Percentiles rank a stretch among this genome's conserved stretches.
phyloP scores from a whole-genome alignment of 23 tunicate species.

The Ascidia mentula region DNA sequence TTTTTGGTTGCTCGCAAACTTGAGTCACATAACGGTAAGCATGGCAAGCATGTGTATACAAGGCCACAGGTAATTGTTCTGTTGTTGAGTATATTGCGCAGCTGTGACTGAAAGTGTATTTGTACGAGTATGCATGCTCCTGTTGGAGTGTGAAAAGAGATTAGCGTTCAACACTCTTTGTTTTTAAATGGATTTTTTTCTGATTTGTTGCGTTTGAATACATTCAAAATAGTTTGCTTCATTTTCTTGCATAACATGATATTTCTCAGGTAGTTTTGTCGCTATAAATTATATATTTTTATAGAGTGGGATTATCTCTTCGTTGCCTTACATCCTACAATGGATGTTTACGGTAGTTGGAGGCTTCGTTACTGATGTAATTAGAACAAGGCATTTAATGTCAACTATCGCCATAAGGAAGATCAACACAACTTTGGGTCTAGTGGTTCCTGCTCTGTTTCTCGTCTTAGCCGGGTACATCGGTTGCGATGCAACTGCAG shows the following conservation, averaged over 20 bases:
- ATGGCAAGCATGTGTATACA: too few species aligned
- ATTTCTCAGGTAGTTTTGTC: not conserved
- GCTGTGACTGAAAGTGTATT: too few species aligned
- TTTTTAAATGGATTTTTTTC: not conserved
- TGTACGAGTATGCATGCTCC: not conserved
- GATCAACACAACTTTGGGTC: conserved; percentile 56
- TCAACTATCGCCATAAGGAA: conserved; percentile 39
- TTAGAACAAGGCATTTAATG: not conserved
- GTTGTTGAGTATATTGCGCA: too few species aligned
- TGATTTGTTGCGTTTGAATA: too few species aligned
- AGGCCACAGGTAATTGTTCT: too few species aligned
- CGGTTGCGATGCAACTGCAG: conserved; percentile 58
- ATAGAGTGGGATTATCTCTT: conserved; percentile 60
- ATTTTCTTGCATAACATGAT: not conserved
- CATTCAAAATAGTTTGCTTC: not conserved
- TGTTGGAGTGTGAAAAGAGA: too few species aligned
- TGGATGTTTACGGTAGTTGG: conserved; percentile 54
- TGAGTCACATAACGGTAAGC: too few species aligned
- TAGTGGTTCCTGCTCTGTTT: conserved; percentile 50
- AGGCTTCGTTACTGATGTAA: conserved; percentile 55
- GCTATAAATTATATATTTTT: not conserved
- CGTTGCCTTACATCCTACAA: conserved; percentile 69
- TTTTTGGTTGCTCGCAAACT: too few species aligned
- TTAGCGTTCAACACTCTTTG: too few species aligned
- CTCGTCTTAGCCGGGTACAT: conserved; percentile 66